Base-by-base conservation (phyloP, 2,888 invertebrate genomes). In the Watsonalla cultraria region DNA sequence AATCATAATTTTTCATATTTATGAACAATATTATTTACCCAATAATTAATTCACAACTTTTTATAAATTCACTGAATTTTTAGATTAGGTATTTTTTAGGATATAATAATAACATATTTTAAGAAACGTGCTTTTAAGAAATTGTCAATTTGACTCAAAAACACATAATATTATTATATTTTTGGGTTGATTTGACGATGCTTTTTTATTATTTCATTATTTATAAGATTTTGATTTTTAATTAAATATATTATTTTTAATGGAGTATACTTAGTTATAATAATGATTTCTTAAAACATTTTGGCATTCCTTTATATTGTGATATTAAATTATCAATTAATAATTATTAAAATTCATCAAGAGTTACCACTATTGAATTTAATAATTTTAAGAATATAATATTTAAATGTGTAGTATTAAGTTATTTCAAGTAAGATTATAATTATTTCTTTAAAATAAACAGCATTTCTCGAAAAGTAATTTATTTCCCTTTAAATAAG, bases 171-270 rank as follows among this genome's bases (percentile, higher is more conserved):
- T 24, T 24, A 24, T 24, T 7, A 45, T 49, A 24, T n/a, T 65
- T 82, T 87, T 84, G 74, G 62, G 89, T 89, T 81, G 70, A 83
- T 77, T 72, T 89, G 89, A 89, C 89, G 89, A 88, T 84, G 76
- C 74, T 47, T 24, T 11, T 47, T 47, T 33, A n/a, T n/a, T n/a
- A n/a, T n/a, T n/a, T n/a, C n/a, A n/a, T n/a, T n/a, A 33, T 47
- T 5, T 42, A 42, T 11, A 11, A 42, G 7, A 37, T 8, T 37
- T 8, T 4, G 1, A 4, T 37, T 7, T 7, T 7, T 37, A 4
- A 37, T 5, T 37, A 37, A 37, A 8, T 37, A 37, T 37, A 11
- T 42, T 11, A 11, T 8, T 42, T 9, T 9, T 11, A 9, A 42
- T 11, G n/a, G n/a, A n/a, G n/a, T n/a, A n/a, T n/a, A n/a, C n/a